A percentile compares a stretch with the other conserved stretches of the same genome.
phyloP scores from a whole-genome alignment of 1,140 invertebrate species.

The Tenebrio molitor region DNA sequence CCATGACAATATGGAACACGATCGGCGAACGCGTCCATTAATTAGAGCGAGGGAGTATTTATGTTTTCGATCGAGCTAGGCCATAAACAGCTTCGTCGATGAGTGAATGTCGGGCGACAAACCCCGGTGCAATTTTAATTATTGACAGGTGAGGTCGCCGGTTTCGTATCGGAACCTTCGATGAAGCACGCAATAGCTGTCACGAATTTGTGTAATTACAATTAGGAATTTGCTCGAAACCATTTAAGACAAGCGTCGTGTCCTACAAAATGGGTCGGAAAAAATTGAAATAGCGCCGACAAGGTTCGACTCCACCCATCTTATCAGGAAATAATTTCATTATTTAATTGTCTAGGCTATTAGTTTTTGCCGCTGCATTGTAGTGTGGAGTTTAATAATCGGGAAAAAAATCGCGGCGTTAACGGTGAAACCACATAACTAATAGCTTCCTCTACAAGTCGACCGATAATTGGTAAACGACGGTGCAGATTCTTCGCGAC shows the following conservation, averaged over 20 bases:
- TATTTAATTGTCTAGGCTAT: slow-evolving; percentile 46
- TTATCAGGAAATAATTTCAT: slow-evolving; percentile 44
- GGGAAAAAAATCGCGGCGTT: slow-evolving; percentile 37
- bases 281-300: slow-evolving; percentile 36
- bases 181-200: slow-evolving; percentile 34
- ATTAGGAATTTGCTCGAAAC: slow-evolving; percentile 35
- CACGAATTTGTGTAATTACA: slow-evolving; percentile 39
- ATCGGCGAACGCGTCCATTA: slow-evolving; percentile 44
- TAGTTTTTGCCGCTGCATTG: slow-evolving; percentile 39
- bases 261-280: slow-evolving; percentile 24
- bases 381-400: slow-evolving; percentile 8
- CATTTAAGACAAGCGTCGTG: slow-evolving; percentile 18
- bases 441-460: slow-evolving; percentile 45
- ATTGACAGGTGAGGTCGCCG: slow-evolving; percentile 31
- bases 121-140: slow-evolving; percentile 26
- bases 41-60: slow-evolving; percentile 50
- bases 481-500: slow-evolving; percentile 38
- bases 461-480: slow-evolving; percentile 46
- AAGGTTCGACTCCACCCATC: slow-evolving; percentile 44
- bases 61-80: slow-evolving; percentile 10
- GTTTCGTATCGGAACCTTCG: slow-evolving; percentile 24
- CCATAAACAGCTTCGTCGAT: too few relatives aligned
- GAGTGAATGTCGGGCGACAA: slow-evolving; percentile 19
- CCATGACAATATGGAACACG: slow-evolving; percentile 34
- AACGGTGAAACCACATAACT: slow-evolving; percentile 46